Percentiles rank a stretch among this genome's conserved stretches.
Evolutionary conservation across 2,113 vertebrate genomes (phyloP).

Genomic region (Platysternon megacephalum): DNA sequence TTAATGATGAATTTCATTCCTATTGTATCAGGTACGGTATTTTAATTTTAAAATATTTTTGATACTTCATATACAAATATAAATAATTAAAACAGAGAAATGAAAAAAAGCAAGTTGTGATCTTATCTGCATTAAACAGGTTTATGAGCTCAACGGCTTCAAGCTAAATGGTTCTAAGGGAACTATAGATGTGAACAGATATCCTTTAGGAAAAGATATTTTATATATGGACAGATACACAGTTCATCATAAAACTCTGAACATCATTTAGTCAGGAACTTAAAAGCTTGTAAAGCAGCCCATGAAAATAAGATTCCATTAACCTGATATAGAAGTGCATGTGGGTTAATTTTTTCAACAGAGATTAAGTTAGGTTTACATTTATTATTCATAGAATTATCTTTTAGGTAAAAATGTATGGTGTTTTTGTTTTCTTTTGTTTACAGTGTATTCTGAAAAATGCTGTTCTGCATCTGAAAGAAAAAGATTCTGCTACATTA

Average conservation of each 20-base stretch:
- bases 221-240: background rate
- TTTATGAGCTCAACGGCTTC: background rate
- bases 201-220: background rate
- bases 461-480: background rate
- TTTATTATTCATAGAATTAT: fast-evolving
- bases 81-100: background rate
- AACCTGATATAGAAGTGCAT: background rate
- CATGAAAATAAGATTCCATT: background rate
- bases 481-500: fast-evolving
- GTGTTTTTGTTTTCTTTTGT: background rate
- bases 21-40: background rate
- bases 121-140: background rate
- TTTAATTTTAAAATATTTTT: background rate
- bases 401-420: background rate
- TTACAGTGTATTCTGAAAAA: background rate
- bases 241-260: background rate
- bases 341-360: fast-evolving
- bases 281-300: background rate
- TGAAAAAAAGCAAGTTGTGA: background rate
- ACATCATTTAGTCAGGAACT: background rate
- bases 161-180: background rate
- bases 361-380: fast-evolving
- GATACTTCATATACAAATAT: background rate
- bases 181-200: background rate
- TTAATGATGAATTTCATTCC: background rate